Evolutionary conservation across 2,797 vertebrate species (phyloP).

Genomic region (Pipistrellus pygmaeus): DNA sequence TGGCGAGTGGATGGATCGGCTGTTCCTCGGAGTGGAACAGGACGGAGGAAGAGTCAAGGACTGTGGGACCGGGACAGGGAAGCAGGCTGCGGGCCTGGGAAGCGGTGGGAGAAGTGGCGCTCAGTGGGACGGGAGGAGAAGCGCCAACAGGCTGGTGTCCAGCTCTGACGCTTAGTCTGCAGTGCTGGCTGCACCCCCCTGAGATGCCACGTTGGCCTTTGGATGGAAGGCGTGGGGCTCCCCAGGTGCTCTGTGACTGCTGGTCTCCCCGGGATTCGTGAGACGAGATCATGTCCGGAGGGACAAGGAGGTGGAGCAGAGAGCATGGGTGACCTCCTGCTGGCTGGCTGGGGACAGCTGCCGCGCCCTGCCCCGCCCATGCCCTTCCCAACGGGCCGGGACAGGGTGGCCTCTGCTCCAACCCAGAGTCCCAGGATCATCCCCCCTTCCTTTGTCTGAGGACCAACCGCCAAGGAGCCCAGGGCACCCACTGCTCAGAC

Average conservation of each 20-base stretch:
- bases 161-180: fast-evolving
- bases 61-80: not conserved
- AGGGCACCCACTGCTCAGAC: not conserved
- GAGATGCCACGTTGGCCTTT: not conserved
- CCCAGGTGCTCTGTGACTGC: not conserved
- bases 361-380: fast-evolving
- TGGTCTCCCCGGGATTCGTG: not conserved
- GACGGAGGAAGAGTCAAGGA: not conserved
- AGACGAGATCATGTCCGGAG: not conserved
- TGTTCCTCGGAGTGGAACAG: not conserved
- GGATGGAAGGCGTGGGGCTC: not conserved
- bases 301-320: not conserved
- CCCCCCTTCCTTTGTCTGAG: not conserved
- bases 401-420: not conserved
- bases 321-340: fast-evolving
- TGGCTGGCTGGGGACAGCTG: not conserved
- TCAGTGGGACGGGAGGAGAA: fast-evolving
- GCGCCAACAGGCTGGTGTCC: not conserved
- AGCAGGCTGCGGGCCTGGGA: not conserved
- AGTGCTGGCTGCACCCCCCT: not conserved
- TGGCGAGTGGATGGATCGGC: not conserved
- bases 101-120: not conserved
- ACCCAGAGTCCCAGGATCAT: not conserved
- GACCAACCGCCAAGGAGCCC: not conserved
- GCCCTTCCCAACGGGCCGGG: not conserved